These are phyloP conservation scores for Ciconia maguari DNA, from an alignment of 2,113 vertebrate species.

Conservation along the genomic window DNA sequence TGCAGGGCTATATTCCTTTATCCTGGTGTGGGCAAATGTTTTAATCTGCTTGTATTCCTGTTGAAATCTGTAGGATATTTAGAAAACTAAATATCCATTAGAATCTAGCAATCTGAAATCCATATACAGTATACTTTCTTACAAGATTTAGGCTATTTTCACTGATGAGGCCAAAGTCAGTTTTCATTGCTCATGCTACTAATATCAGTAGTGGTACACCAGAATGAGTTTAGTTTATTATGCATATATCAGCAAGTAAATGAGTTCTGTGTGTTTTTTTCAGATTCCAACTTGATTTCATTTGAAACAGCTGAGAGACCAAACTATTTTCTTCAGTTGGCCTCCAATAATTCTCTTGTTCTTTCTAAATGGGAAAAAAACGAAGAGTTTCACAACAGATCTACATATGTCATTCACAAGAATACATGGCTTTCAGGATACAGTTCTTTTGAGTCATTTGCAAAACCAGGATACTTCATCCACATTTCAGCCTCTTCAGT, in stretches of 20 bases:
- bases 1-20: neutral
- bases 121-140: neutral
- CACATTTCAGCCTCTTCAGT: constrained; percentile 68
- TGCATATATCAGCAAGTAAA: neutral
- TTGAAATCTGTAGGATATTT: neutral
- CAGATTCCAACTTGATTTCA: constrained; percentile 88
- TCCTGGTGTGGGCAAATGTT: neutral
- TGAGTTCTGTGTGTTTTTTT: neutral
- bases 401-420: constrained; percentile 88
- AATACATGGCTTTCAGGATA: constrained; percentile 86
- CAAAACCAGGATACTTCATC: constrained; percentile 86
- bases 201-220: neutral
- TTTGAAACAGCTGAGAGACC: constrained; percentile 89
- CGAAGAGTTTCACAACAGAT: constrained; percentile 78
- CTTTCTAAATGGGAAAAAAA: constrained; percentile 85
- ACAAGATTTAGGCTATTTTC: neutral
- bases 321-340: constrained; percentile 86
- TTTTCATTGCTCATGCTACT: neutral
- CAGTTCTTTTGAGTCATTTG: constrained; percentile 88
- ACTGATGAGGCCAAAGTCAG: neutral
- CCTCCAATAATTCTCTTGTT: constrained; percentile 74
- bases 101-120: neutral
- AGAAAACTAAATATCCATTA: neutral
- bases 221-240: neutral
- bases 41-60: neutral